Evolutionary conservation across 92 coral and sea anemone species (phyloP), one percentile per base, ranked within the genome.

Genomic region (Micromussa lordhowensis): DNA sequence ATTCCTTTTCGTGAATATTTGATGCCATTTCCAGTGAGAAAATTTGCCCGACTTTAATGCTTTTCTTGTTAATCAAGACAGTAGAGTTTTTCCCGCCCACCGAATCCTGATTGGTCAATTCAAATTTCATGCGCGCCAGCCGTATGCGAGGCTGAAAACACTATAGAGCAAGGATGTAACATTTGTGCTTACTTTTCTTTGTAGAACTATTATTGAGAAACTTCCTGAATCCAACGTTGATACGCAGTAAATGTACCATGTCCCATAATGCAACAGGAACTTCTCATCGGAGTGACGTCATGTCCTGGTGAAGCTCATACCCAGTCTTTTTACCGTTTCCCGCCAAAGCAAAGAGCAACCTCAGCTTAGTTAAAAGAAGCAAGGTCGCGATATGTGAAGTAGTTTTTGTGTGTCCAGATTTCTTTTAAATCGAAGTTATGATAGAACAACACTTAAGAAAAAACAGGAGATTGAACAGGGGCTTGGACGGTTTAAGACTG

Each of bases 201-300:
- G 49, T 73, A 84, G 88, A 53, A 24, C 54, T 26, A 74, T 74
- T 2, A 31, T 75, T 13, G 88, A 84, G 57, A 35, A 75, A 53
- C 58, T 57, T 26, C 80, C 73, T 24, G 54, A 28, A 4, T 28
- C 59, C 48, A 49, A 48, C 7, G n/a, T n/a, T 51, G 18, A 75
- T 77, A 3, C 81, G 28, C 44, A 30, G 77, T 30, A 21, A 38
- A 21, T 32, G 78, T 17, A 22, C 53, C 28, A 35, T 28, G 51
- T 73, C 26, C 51, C 51, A 34, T 17, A 24, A 34, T 31, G 48
- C 28, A 15, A 5, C 77, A 73, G 18, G 53, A 13, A 38, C 22
- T 36, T 73, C 49, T 73, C 2, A 26, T 26, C 2, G 16, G 49
- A 73, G 51, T 73, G 16, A 36, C 17, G 26, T 32, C 49, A 66